phyloP scores from a whole-genome alignment of 2,113 vertebrate species.

The Thymallus thymallus region DNA sequence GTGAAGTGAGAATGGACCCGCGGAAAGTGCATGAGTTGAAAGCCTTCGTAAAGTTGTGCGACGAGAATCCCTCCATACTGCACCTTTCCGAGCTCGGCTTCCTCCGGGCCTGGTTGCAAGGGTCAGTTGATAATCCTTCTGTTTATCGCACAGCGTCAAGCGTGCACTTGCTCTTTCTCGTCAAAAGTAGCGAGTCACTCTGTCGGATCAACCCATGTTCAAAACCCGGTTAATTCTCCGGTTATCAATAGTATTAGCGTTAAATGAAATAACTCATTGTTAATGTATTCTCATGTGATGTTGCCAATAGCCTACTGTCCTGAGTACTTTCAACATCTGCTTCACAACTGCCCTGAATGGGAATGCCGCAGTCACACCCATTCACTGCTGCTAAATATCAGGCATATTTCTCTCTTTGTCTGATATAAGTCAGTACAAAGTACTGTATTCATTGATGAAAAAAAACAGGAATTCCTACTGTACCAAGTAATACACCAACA shows the following conservation, averaged over 20 bases:
- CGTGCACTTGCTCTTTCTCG: too few relatives aligned
- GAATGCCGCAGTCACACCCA: slow-evolving; percentile 11
- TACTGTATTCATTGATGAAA: too few relatives aligned
- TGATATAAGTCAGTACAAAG: too few relatives aligned
- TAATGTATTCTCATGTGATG: too few relatives aligned
- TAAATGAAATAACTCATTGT: background rate
- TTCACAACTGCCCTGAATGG: background rate
- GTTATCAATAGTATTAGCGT: background rate
- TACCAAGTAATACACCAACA: too few relatives aligned
- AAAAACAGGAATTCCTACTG: too few relatives aligned
- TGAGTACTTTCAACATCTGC: too few relatives aligned
- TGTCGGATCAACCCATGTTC: too few relatives aligned
- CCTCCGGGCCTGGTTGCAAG: slow-evolving; percentile 83
- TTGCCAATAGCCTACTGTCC: background rate
- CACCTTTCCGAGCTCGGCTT: slow-evolving; percentile 85
- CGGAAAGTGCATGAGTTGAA: slow-evolving; percentile 84
- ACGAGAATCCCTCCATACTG: slow-evolving; percentile 79
- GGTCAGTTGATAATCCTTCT: slow-evolving; percentile 76
- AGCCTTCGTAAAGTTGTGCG: slow-evolving; percentile 85
- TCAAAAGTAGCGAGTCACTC: too few relatives aligned
- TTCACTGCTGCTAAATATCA: background rate
- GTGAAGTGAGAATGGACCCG: slow-evolving; percentile 78
- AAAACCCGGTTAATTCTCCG: too few relatives aligned
- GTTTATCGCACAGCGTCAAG: background rate
- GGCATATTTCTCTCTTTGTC: too few relatives aligned